A percentile compares a stretch with the other conserved stretches of the same genome.
Conservation (phyloP, 2,888 invertebrate genomes). For the Oscheius sp. region DNA sequence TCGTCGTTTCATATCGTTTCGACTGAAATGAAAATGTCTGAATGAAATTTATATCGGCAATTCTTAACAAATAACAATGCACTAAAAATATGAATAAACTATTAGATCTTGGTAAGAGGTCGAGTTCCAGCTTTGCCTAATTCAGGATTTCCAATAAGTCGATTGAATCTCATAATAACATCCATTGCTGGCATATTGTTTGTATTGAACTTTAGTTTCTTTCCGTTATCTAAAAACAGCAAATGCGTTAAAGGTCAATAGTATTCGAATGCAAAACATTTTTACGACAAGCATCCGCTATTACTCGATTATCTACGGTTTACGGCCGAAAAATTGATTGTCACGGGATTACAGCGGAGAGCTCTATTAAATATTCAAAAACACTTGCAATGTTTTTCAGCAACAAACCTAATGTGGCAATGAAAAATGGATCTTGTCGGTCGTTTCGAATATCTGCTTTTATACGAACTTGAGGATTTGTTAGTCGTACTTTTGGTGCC, state of each 20-base stretch:
- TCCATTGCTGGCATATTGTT: slow-evolving; percentile 68
- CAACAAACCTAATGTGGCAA: slow-evolving; percentile 62
- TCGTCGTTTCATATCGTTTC: slow-evolving; percentile 13
- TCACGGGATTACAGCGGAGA: background rate
- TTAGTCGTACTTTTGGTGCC: slow-evolving; percentile 62
- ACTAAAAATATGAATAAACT: background rate
- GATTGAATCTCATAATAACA: slow-evolving; percentile 69
- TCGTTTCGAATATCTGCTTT: slow-evolving; percentile 67
- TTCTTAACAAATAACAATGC: slow-evolving; percentile 6
- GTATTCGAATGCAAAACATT: too few species aligned
- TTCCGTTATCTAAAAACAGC: slow-evolving; percentile 59
- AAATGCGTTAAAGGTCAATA: too few species aligned
- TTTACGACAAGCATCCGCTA: background rate
- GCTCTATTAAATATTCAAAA: background rate
- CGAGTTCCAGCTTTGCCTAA: slow-evolving; percentile 67
- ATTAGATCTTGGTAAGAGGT: slow-evolving; percentile 51
- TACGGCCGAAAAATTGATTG: background rate
- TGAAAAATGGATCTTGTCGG: slow-evolving; percentile 65
- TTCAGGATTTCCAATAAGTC: slow-evolving; percentile 67
- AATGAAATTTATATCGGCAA: background rate
- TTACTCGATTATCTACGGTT: background rate
- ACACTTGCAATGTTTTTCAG: background rate
- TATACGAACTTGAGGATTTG: slow-evolving; percentile 63
- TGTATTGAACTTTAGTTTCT: slow-evolving; percentile 67
- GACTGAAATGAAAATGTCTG: slow-evolving; percentile 3